These are phyloP conservation scores for Physocephala rufipes DNA, from an alignment of 2,888 invertebrate genomes.

Conservation along the genomic window DNA sequence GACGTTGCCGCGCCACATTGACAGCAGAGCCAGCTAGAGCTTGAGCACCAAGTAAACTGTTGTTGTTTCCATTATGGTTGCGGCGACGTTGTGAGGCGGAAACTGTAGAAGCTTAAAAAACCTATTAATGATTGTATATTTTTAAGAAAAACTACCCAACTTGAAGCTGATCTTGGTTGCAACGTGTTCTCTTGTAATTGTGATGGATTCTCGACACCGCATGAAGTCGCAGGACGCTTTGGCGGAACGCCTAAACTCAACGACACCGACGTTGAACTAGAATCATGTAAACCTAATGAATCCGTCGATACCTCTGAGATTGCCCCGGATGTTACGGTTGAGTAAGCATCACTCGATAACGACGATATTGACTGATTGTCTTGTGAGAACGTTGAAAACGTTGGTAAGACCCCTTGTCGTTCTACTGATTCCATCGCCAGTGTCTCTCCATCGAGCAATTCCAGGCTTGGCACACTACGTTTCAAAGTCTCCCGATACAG, in stretches of 20 bases:
- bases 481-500: conserved; percentile 62
- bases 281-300: conserved; percentile 14
- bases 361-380: conserved; percentile 39
- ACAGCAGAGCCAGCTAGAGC: conserved; percentile 57
- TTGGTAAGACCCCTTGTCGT: not conserved
- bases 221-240: conserved; percentile 8
- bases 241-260: not conserved
- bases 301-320: conserved; percentile 23
- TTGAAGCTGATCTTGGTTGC: conserved; percentile 34
- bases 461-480: conserved; percentile 62
- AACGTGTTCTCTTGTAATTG: not conserved
- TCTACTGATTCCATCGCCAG: conserved; percentile 37
- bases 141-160: conserved; percentile 28
- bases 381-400: not conserved
- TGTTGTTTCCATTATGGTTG: not conserved
- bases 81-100: not conserved
- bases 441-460: conserved; percentile 63
- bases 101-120: not conserved
- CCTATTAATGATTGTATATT: not conserved
- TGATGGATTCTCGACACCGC: conserved; percentile 14
- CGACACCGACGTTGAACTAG: not conserved
- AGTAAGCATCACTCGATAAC: conserved; percentile 42
- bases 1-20: conserved; percentile 48
- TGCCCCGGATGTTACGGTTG: not conserved
- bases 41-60: not conserved